Evolutionary conservation across 2,888 invertebrate species (phyloP).

Genomic region (Venusia cambrica): DNA sequence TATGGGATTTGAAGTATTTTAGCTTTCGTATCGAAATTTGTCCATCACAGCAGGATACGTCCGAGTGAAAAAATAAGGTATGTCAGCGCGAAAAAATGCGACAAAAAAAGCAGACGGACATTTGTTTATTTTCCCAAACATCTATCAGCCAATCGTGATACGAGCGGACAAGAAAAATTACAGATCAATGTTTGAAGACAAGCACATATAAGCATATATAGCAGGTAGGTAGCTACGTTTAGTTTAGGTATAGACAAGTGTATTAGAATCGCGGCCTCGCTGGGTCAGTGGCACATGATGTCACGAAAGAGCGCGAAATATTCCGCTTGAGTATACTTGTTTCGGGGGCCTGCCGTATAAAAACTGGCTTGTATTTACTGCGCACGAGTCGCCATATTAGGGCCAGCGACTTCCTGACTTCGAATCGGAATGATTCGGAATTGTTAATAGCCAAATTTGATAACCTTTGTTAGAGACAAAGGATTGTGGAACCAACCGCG

Average conservation of each 20-base stretch:
- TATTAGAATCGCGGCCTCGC: slow-evolving; percentile 63
- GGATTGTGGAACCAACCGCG: slow-evolving; percentile 16
- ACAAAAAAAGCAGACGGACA: slow-evolving; percentile 29
- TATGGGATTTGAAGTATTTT: slow-evolving; percentile 10
- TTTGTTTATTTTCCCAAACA: slow-evolving; percentile 31
- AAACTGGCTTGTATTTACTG: slow-evolving; percentile 30
- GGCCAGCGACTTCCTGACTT: slow-evolving; percentile 31
- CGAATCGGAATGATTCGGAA: slow-evolving; percentile 22
- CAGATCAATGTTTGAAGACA: slow-evolving; percentile 10
- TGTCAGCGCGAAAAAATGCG: slow-evolving; percentile 29
- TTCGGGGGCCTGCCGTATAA: slow-evolving; percentile 40
- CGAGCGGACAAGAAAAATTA: slow-evolving; percentile 14
- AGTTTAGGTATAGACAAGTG: slow-evolving; percentile 43
- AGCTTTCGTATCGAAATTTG: slow-evolving; percentile 4
- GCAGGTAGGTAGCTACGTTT: slow-evolving; percentile 45
- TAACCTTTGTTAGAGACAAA: slow-evolving; percentile 21
- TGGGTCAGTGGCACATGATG: slow-evolving; percentile 75
- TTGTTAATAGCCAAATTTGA: slow-evolving; percentile 22
- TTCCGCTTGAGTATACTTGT: slow-evolving; percentile 51
- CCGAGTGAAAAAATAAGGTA: slow-evolving; percentile 6
- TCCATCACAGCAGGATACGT: slow-evolving; percentile 11
- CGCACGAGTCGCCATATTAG: slow-evolving; percentile 28
- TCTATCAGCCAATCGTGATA: slow-evolving; percentile 29
- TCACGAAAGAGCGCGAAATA: slow-evolving; percentile 58
- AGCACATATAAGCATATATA: slow-evolving; percentile 4